Evolutionary conservation across 2,797 vertebrate genomes (phyloP).

Genomic region (Telmatherina bonti): DNA sequence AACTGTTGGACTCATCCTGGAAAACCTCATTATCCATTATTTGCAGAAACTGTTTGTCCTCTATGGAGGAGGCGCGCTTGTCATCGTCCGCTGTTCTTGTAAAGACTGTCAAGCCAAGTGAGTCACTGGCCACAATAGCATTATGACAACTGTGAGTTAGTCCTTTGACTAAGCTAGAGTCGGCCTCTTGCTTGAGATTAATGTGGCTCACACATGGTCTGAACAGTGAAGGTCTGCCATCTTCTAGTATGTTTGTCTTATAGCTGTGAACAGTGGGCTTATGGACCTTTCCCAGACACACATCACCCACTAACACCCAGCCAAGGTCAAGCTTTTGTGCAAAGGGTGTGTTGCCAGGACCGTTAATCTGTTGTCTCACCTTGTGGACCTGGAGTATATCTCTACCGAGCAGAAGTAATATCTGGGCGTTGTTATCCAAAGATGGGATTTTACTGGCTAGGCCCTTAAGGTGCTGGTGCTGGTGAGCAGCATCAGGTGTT

Average conservation of each 20-base stretch:
- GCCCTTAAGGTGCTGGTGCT: not conserved
- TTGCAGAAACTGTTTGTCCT: not conserved
- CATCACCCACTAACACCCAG: not conserved
- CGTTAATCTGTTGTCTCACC: not conserved
- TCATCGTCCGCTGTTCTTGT: not conserved
- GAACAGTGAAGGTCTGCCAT: no score
- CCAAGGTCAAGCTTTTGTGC: no score
- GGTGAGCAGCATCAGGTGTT: not conserved
- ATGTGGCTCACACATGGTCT: not conserved
- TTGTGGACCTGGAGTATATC: slow-evolving; percentile 1
- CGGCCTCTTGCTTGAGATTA: not conserved
- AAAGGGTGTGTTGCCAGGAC: not conserved
- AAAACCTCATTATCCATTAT: not conserved
- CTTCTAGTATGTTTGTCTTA: no score
- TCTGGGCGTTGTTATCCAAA: not conserved
- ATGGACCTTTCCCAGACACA: no score
- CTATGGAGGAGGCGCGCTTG: not conserved
- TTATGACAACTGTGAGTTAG: not conserved
- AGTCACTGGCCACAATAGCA: not conserved
- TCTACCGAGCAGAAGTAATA: not conserved
- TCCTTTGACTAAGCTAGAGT: not conserved
- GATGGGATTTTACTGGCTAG: not conserved
- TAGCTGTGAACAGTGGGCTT: no score
- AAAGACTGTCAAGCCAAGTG: not conserved
- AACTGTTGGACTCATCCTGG: not conserved